phyloP scores from a whole-genome alignment of 2,113 vertebrate species.

The Empidonax alnorum region DNA sequence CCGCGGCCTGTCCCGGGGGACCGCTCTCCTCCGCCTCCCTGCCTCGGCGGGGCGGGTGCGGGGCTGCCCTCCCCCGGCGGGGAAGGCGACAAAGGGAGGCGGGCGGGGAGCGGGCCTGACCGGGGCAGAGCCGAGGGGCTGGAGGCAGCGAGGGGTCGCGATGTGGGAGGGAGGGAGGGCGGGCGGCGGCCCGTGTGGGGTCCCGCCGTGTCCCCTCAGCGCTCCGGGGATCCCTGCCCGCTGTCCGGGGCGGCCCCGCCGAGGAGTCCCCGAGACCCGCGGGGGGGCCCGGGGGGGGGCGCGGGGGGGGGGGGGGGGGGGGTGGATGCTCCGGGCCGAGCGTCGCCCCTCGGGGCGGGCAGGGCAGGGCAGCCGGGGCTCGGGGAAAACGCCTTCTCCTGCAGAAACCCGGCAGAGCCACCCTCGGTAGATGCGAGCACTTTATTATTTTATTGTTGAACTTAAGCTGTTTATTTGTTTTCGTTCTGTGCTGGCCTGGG shows the following conservation, averaged over 20 bases:
- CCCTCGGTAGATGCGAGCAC: not conserved
- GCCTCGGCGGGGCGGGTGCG: not conserved
- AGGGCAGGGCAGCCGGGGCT: not conserved
- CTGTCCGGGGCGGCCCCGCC: not conserved
- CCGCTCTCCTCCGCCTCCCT: not conserved
- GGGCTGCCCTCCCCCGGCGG: not conserved
- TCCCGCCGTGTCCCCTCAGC: not conserved
- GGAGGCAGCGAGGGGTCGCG: not conserved
- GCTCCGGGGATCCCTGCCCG: not conserved
- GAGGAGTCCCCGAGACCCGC: not conserved
- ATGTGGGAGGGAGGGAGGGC: not conserved
- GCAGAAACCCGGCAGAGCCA: not conserved
- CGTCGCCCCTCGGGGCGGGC: not conserved
- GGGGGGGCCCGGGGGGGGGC: not conserved
- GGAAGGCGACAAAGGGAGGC: not conserved
- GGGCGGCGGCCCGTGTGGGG: not conserved
- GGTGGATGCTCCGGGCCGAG: not conserved
- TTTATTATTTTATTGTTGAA: not conserved
- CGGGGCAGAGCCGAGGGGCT: not conserved
- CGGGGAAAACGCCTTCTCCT: not conserved
- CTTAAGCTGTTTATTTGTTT: not conserved
- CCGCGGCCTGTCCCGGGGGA: not conserved
- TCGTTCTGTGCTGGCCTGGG: not conserved
- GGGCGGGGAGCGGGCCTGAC: not conserved
- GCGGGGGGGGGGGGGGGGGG: not conserved